A percentile compares a stretch with the other conserved stretches of the same genome.
Conservation (phyloP, 2,113 vertebrate genomes). For the Daubentonia madagascariensis region DNA sequence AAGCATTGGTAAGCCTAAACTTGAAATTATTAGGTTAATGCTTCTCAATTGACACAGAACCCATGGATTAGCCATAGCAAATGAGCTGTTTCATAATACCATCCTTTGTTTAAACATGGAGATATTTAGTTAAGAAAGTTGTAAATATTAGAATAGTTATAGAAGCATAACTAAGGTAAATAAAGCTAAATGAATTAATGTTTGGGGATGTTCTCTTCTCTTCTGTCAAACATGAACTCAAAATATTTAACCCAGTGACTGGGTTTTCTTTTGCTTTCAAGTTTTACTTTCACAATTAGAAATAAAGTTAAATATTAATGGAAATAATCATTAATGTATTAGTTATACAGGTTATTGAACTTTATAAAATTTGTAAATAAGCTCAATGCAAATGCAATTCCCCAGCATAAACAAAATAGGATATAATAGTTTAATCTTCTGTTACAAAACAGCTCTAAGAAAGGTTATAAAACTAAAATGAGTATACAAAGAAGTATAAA, state of each 20-base stretch:
- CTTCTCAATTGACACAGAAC: not conserved
- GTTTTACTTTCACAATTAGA: not conserved
- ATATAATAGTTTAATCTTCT: not conserved
- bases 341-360: not conserved
- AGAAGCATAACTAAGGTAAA: not conserved
- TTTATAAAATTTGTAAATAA: not conserved
- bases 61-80: not conserved
- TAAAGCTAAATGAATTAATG: not conserved
- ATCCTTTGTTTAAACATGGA: conserved; percentile 8
- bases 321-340: not conserved
- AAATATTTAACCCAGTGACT: not conserved
- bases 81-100: not conserved
- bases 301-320: not conserved
- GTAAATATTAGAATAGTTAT: not conserved
- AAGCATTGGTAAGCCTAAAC: not conserved
- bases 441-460: not conserved
- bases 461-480: not conserved
- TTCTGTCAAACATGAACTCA: not conserved
- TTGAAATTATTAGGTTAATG: not conserved
- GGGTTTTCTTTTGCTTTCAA: not conserved
- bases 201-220: not conserved
- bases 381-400: not conserved
- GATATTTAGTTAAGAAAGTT: conserved; percentile 11
- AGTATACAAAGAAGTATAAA: not conserved
- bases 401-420: not conserved